These are phyloP conservation scores for Drosophila micromelanica DNA, from an alignment of 1,140 invertebrate species.

Conservation along the genomic window DNA sequence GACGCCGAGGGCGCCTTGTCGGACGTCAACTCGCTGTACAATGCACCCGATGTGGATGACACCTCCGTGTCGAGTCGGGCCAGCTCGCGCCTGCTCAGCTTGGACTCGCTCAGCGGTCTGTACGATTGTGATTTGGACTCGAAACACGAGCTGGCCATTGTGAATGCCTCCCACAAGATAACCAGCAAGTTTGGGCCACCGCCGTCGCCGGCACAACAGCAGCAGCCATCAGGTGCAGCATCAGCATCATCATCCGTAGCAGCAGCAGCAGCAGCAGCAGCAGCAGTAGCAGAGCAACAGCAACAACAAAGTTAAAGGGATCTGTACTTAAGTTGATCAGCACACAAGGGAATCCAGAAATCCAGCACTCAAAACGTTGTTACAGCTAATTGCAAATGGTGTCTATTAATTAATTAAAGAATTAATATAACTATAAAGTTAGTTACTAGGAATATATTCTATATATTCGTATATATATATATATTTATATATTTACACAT, in stretches of 20 bases:
- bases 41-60: conserved; percentile 90
- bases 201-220: conserved; percentile 53
- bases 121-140: conserved; percentile 88
- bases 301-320: conserved; percentile 56
- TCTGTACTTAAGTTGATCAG: conserved; percentile 45
- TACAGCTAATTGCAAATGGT: conserved; percentile 66
- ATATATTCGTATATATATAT: conserved; percentile 25
- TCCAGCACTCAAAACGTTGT: conserved; percentile 50
- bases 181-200: conserved; percentile 83
- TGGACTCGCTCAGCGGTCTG: conserved; percentile 91
- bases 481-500: conserved; percentile 17
- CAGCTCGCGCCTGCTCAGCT: conserved; percentile 90
- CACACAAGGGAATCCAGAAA: conserved; percentile 12
- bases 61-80: conserved; percentile 91
- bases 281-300: conserved; percentile 16
- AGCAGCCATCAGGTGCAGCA: conserved; percentile 21
- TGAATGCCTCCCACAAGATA: conserved; percentile 84
- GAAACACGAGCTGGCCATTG: conserved; percentile 84
- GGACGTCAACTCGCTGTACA: conserved; percentile 93
- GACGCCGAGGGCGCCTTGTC: conserved; percentile 93
- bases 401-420: conserved; percentile 61
- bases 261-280: too few species aligned
- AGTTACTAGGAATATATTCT: conserved; percentile 41
- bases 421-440: conserved; percentile 42
- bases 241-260: conserved; percentile 17